Conservation (phyloP, 2,888 invertebrate species). For the Cryptus armator region DNA sequence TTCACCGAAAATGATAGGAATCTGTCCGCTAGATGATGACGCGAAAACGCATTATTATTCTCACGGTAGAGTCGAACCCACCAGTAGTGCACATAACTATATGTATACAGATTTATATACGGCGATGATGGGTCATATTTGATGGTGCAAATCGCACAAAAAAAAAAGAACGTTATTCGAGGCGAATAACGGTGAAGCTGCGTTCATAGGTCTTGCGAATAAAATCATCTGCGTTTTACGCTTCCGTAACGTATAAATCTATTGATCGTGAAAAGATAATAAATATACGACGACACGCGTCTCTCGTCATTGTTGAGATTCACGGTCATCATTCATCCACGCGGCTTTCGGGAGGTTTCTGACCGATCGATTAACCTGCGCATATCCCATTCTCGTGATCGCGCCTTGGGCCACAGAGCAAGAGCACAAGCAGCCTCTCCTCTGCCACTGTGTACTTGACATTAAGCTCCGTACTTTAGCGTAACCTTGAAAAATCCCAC, state of each 20-base stretch:
- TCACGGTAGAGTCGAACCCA: too few species aligned
- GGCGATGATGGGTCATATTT: neutral
- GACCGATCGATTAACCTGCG: slow-evolving; percentile 62
- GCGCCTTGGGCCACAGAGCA: slow-evolving; percentile 20
- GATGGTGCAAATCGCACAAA: neutral
- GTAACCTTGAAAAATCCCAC: slow-evolving; percentile 83
- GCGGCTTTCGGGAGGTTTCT: slow-evolving; percentile 23
- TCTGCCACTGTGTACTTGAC: slow-evolving; percentile 51
- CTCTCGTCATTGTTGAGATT: slow-evolving; percentile 5
- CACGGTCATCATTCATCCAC: slow-evolving; percentile 57
- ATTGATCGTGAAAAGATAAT: neutral
- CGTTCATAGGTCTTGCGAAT: neutral
- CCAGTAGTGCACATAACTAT: neutral
- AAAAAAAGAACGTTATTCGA: neutral
- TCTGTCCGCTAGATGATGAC: too few species aligned
- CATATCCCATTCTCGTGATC: slow-evolving; percentile 24
- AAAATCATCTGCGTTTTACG: neutral
- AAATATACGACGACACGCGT: slow-evolving; percentile 20
- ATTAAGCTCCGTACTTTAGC: slow-evolving; percentile 56
- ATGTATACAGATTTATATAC: neutral
- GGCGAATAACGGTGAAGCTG: neutral
- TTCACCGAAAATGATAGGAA: too few species aligned
- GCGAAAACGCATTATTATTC: too few species aligned
- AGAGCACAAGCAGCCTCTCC: slow-evolving; percentile 31
- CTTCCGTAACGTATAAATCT: neutral